Evolutionary conservation across 2,797 vertebrate species (phyloP).

Genomic region (Huso huso): DNA sequence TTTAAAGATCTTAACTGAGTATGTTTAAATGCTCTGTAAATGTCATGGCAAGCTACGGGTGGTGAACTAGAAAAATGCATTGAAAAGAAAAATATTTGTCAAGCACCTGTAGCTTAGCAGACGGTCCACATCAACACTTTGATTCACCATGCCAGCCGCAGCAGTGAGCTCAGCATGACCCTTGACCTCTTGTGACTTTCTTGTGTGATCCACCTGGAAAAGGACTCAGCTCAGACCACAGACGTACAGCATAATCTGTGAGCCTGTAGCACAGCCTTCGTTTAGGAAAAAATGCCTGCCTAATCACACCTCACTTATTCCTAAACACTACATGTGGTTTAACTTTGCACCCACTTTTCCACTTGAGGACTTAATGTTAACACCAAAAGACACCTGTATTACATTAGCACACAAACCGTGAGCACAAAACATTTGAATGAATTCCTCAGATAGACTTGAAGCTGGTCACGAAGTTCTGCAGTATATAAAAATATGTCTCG

Average conservation of each 20-base stretch:
- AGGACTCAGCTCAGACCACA: slow-evolving; percentile 37
- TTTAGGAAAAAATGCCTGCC: slow-evolving; percentile 33
- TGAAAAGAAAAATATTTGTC: slow-evolving; percentile 30
- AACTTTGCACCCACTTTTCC: slow-evolving; percentile 95
- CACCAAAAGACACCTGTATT: slow-evolving; percentile 80
- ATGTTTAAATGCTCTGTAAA: no score
- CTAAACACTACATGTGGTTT: slow-evolving; percentile 87
- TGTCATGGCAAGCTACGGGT: no score
- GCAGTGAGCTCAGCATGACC: slow-evolving; percentile 39
- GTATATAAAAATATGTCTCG: no score
- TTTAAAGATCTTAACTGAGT: no score
- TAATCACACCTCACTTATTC: slow-evolving; percentile 73
- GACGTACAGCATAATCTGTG: slow-evolving; percentile 28
- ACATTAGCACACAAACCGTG: slow-evolving; percentile 57
- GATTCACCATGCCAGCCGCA: slow-evolving; percentile 37
- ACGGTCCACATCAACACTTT: slow-evolving; percentile 24
- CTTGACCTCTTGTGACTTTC: slow-evolving; percentile 36
- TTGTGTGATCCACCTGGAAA: slow-evolving; percentile 37
- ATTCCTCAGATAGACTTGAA: slow-evolving; percentile 11
- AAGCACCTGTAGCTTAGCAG: slow-evolving; percentile 32
- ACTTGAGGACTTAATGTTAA: slow-evolving; percentile 81
- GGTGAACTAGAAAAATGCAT: background rate
- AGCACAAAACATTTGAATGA: slow-evolving; percentile 10
- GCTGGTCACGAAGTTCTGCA: background rate
- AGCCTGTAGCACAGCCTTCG: slow-evolving; percentile 28